phyloP scores from a whole-genome alignment of 2,888 invertebrate genomes.

The Agrenia bidenticulata region DNA sequence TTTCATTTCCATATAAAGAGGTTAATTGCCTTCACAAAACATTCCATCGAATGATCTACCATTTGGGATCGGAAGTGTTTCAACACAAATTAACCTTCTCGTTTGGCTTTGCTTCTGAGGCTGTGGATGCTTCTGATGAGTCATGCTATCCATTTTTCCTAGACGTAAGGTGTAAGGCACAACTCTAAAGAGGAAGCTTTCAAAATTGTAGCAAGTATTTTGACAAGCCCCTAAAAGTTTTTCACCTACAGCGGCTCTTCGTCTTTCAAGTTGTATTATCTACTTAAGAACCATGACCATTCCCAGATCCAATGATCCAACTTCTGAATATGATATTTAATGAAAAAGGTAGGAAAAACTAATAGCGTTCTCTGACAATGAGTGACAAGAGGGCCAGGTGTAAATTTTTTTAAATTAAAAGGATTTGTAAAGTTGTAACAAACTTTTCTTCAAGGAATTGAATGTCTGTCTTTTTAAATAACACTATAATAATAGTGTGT shows the following conservation, averaged over 20 bases:
- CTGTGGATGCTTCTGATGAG: no score
- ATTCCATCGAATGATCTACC: background rate
- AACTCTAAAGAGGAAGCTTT: background rate
- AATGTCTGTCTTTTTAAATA: constrained; percentile 5
- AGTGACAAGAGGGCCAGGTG: constrained; percentile 13
- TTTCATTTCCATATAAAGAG: constrained; percentile 20
- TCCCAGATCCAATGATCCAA: no score
- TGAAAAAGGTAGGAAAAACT: background rate
- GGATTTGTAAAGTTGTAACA: background rate
- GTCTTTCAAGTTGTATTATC: no score
- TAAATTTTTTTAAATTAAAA: constrained; percentile 3
- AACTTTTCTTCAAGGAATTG: constrained; percentile 6
- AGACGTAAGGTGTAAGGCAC: background rate
- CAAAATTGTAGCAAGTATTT: no score
- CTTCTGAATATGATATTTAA: no score
- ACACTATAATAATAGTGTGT: constrained; percentile 19
- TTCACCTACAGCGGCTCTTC: no score
- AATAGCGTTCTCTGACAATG: background rate
- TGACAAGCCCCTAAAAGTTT: no score
- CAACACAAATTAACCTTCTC: no score
- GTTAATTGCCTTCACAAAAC: constrained; percentile 12
- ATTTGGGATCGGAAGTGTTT: no score
- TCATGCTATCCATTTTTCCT: no score
- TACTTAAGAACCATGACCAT: no score
- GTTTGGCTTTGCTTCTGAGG: no score